Conservation (phyloP, 2,888 invertebrate species). For the Eurois occulta region DNA sequence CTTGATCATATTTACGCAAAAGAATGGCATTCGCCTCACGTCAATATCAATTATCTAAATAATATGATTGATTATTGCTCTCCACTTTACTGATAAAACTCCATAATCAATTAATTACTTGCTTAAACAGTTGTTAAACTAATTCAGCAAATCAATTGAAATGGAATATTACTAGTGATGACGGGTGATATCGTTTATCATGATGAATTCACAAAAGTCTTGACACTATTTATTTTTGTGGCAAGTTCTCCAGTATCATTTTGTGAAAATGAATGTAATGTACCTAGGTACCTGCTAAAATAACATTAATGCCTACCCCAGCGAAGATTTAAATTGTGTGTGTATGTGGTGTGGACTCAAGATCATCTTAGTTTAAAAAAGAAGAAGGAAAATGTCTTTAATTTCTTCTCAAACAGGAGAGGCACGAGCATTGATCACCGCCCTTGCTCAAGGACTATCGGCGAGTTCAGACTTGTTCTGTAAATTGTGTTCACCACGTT, state of each 20-base stretch:
- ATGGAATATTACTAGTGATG: constrained; percentile 22
- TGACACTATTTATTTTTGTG: not conserved
- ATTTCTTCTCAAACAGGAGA: not conserved
- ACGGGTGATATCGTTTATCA: constrained; percentile 10
- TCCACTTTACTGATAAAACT: constrained; percentile 20
- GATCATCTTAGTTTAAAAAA: not conserved
- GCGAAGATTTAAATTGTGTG: not conserved
- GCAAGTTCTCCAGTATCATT: not conserved
- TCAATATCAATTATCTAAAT: constrained; percentile 26
- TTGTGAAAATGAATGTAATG: not conserved
- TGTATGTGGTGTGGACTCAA: too few relatives aligned
- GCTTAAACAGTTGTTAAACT: constrained; percentile 18
- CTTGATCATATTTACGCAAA: not conserved
- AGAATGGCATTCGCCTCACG: constrained; percentile 5
- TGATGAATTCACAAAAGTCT: not conserved
- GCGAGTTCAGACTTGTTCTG: not conserved
- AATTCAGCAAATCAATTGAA: constrained; percentile 12
- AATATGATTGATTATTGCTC: constrained; percentile 33
- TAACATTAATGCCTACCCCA: not conserved
- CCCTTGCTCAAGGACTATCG: not conserved
- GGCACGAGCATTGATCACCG: not conserved
- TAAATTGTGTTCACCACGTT: not conserved
- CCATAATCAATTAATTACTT: constrained; percentile 30
- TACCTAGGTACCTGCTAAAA: not conserved
- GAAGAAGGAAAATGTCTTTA: not conserved